Evolutionary conservation across 2,888 invertebrate species (phyloP).

Genomic region (Mythimna albipuncta): DNA sequence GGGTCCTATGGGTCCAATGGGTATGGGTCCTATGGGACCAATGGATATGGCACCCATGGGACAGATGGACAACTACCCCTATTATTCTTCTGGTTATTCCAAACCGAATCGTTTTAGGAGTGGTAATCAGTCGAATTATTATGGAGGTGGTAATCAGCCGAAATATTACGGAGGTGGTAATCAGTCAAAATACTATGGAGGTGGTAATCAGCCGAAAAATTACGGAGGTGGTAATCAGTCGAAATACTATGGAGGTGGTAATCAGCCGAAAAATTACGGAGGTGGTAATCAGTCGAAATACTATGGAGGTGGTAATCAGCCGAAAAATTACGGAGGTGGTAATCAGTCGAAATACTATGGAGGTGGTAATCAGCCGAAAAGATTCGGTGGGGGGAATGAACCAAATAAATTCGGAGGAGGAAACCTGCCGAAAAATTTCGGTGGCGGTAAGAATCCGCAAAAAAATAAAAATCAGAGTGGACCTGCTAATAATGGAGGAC

Average conservation of each 20-base stretch:
- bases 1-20: neutral
- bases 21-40: neutral
- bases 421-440: neutral
- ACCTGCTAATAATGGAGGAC: neutral
- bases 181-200: neutral
- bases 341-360: neutral
- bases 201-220: neutral
- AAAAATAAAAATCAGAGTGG: neutral
- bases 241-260: neutral
- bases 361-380: conserved; percentile 2
- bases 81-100: conserved; percentile 4
- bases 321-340: neutral
- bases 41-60: neutral
- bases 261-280: neutral
- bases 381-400: neutral
- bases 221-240: neutral
- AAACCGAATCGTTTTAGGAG: neutral
- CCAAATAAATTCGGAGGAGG: neutral
- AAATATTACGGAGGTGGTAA: neutral
- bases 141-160: neutral
- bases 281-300: neutral
- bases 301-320: neutral
- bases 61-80: neutral
- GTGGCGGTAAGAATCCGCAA: neutral
- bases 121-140: neutral